phyloP scores from a whole-genome alignment of 2,113 vertebrate genomes.

The Leptodactylus fuscus region DNA sequence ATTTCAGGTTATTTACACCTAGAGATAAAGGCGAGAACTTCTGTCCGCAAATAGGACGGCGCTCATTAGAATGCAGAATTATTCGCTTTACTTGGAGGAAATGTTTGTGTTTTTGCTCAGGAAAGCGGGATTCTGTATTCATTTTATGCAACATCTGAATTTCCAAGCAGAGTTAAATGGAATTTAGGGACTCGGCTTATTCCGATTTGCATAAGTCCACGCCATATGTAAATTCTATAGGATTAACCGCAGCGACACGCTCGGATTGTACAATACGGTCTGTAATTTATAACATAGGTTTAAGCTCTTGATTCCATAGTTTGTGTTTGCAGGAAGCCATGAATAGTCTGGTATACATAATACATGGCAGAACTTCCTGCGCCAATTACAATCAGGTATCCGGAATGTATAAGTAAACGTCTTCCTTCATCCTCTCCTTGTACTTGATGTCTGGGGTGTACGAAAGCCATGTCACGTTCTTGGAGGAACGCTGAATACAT shows the following conservation, averaged over 20 bases:
- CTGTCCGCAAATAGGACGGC: no score
- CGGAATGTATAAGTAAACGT: neutral
- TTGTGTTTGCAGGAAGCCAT: neutral
- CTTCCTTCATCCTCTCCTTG: neutral
- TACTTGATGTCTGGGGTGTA: neutral
- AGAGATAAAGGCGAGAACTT: no score
- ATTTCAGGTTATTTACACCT: no score
- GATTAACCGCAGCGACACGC: neutral
- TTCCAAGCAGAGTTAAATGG: neutral
- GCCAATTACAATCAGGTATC: conserved; percentile 21
- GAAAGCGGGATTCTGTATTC: neutral
- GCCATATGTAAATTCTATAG: neutral
- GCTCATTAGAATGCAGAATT: no score
- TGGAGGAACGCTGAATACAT: neutral
- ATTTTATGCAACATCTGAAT: neutral
- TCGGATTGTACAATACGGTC: neutral
- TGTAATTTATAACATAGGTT: neutral
- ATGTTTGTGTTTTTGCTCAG: neutral
- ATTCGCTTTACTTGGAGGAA: no score
- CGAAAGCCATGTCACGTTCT: neutral
- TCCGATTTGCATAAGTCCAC: neutral
- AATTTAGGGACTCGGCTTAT: neutral
- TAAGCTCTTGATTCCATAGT: neutral
- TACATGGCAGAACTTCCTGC: neutral
- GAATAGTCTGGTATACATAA: neutral